A percentile compares a stretch with the other conserved stretches of the same genome.
These are phyloP conservation scores for Meta bourneti DNA, from an alignment of 2,888 invertebrate species.

Conservation along the genomic window DNA sequence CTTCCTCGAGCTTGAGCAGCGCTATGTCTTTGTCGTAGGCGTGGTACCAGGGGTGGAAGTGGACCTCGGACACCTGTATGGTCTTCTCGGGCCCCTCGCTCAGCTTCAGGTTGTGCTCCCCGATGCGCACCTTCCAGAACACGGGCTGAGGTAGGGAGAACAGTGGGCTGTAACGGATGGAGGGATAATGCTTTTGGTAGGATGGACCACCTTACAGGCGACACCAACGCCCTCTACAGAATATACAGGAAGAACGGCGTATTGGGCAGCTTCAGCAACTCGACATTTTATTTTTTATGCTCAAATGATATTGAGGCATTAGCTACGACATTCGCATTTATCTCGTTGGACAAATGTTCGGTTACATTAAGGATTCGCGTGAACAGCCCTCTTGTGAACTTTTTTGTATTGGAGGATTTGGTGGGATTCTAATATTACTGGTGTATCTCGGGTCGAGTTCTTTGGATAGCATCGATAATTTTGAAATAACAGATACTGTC, in stretches of 20 bases:
- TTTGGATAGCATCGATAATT: no score
- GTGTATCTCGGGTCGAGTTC: no score
- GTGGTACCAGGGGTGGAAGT: constrained; percentile 78
- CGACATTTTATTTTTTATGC: no score
- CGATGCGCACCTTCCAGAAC: constrained; percentile 82
- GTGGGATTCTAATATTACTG: no score
- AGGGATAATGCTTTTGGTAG: background rate
- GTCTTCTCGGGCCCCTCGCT: constrained; percentile 85
- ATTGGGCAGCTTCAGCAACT: no score
- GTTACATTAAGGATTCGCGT: no score
- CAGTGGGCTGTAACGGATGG: constrained; percentile 77
- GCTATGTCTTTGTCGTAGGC: constrained; percentile 83
- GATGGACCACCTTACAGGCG: background rate
- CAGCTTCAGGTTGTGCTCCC: constrained; percentile 90
- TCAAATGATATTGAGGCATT: no score
- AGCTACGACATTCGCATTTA: no score
- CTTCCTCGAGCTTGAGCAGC: constrained; percentile 90
- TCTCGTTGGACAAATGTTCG: no score
- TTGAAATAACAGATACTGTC: no score
- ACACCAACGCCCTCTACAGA: background rate
- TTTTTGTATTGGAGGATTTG: no score
- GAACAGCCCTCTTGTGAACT: no score
- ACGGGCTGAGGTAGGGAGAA: constrained; percentile 78
- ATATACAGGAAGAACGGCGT: background rate
- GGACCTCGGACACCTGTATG: constrained; percentile 78